Percentiles rank a stretch among this genome's conserved stretches.
These are phyloP conservation scores for Lithobates pipiens DNA, from an alignment of 2,797 vertebrate species.

Conservation along the genomic window DNA sequence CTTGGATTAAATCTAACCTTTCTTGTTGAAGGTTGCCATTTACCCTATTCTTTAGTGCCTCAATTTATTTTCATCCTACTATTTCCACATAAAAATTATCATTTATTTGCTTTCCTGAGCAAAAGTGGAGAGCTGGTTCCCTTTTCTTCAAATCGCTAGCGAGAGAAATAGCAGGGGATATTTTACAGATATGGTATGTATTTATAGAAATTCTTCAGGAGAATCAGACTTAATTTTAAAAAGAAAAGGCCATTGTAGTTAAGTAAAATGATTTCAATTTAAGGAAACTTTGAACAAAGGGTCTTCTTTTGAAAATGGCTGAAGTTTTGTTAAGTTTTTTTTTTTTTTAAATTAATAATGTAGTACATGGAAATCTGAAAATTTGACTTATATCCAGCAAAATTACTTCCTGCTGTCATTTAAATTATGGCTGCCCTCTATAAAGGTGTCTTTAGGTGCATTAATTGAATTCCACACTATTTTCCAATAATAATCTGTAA, in stretches of 20 bases:
- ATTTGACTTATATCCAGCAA: conserved; percentile 99
- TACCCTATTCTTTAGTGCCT: conserved; percentile 92
- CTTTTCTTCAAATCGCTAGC: conserved; percentile 78
- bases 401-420: conserved; percentile 99
- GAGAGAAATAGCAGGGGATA: conserved; percentile 76
- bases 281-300: conserved; percentile 84
- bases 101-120: conserved; percentile 84
- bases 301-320: conserved; percentile 76
- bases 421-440: conserved; percentile 99
- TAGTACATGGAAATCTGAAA: conserved; percentile 98
- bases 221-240: conserved; percentile 78
- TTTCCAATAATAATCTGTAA: conserved; percentile 99
- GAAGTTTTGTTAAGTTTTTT: conserved; percentile 78
- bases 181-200: conserved; percentile 76
- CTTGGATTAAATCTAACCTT: conserved; percentile 95
- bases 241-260: conserved; percentile 82
- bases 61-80: conserved; percentile 85
- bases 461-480: conserved; percentile 99
- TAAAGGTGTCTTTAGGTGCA: conserved; percentile 99
- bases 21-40: conserved; percentile 96
- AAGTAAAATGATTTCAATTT: conserved; percentile 84
- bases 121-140: conserved; percentile 81
- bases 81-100: conserved; percentile 89
- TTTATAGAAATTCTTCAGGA: conserved; percentile 78
- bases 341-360: conserved; percentile 81